Base-by-base conservation (phyloP, 2,797 vertebrate genomes). In the Phataginus tetradactyla region DNA sequence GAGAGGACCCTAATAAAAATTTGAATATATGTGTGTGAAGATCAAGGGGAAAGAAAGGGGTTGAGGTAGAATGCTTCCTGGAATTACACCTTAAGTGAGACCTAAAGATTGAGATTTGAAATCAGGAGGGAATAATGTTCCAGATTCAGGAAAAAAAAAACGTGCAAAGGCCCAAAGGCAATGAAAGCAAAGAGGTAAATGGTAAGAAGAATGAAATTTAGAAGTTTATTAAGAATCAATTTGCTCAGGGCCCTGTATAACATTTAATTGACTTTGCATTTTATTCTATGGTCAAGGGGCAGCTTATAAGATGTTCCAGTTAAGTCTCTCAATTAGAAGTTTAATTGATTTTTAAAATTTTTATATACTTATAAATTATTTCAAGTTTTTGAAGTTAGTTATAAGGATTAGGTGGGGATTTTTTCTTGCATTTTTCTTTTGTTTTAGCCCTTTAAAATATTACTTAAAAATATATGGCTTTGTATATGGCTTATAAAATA, bases 321-420 rank as follows among this genome's bases (percentile, higher is more conserved):
- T 39, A 79, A 78, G 34, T 57, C 57, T 72, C 90, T 83, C 37
- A 94, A 79, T 94, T 92, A 94, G 92, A 39, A 68, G 5, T 79
- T 68, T 68, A 90, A 90, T 59, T 69, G 51, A 87, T 78, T 95
- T 88, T 57, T 13, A 0, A 34, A 93, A 59, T 37, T 17, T 17
- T 57, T 83, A 25, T 88, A 27, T n/a, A 68, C 0, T 32, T 29
- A 71, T 5, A 71, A 83, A 53, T 94, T 39, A 75, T 71, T 63
- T 93, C n/a, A 78, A 64, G 18, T 5, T 78, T 94, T 93, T 59
- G 6, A 71, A 77, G 53, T 32, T 51, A 72, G 21, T 37, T 83
- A 57, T 25, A 85, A 2, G 0, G 25, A 85, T 57, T 78, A 32
- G 7, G 4, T 77, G 51, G 21, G 9, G 1, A 4, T 10, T 71